Evolutionary conservation across 2,888 invertebrate genomes (phyloP).

Genomic region (Erebia epiphron): DNA sequence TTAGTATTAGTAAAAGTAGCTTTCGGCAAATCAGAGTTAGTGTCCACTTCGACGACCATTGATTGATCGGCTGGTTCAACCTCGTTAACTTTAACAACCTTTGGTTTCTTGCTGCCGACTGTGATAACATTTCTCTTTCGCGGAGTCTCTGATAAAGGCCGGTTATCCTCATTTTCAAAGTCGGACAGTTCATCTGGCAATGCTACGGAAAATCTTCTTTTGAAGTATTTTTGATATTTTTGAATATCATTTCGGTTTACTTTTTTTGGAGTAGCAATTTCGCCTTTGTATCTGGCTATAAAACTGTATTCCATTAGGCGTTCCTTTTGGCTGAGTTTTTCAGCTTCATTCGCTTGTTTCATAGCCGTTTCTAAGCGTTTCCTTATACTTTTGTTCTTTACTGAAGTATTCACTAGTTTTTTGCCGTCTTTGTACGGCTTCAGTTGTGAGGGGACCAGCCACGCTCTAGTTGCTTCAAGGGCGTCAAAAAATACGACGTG

Average conservation of each 20-base stretch:
- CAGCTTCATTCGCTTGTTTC: slow-evolving; percentile 69
- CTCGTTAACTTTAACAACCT: not conserved
- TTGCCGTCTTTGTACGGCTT: slow-evolving; percentile 60
- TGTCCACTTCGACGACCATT: slow-evolving; percentile 57
- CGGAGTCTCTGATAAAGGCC: not conserved
- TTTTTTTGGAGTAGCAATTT: slow-evolving; percentile 62
- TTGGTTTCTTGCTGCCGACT: not conserved
- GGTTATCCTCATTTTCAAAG: slow-evolving; percentile 46
- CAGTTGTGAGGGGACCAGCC: slow-evolving; percentile 67
- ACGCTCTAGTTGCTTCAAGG: slow-evolving; percentile 66
- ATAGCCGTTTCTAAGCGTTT: slow-evolving; percentile 62
- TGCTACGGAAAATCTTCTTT: slow-evolving; percentile 59
- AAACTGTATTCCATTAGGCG: slow-evolving; percentile 75
- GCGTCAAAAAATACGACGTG: slow-evolving; percentile 81
- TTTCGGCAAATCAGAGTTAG: slow-evolving; percentile 43
- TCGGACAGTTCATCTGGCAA: slow-evolving; percentile 55
- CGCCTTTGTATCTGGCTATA: slow-evolving; percentile 67
- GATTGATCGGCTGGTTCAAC: slow-evolving; percentile 44
- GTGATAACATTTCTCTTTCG: slow-evolving; percentile 42
- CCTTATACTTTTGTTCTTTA: slow-evolving; percentile 50
- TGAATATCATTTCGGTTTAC: slow-evolving; percentile 52
- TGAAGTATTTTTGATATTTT: slow-evolving; percentile 57
- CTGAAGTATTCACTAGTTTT: slow-evolving; percentile 42
- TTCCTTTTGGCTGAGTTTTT: slow-evolving; percentile 52
- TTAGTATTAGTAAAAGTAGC: slow-evolving; percentile 33